Evolutionary conservation across 2,888 invertebrate species (phyloP).

Genomic region (Chrysotoxum bicinctum): DNA sequence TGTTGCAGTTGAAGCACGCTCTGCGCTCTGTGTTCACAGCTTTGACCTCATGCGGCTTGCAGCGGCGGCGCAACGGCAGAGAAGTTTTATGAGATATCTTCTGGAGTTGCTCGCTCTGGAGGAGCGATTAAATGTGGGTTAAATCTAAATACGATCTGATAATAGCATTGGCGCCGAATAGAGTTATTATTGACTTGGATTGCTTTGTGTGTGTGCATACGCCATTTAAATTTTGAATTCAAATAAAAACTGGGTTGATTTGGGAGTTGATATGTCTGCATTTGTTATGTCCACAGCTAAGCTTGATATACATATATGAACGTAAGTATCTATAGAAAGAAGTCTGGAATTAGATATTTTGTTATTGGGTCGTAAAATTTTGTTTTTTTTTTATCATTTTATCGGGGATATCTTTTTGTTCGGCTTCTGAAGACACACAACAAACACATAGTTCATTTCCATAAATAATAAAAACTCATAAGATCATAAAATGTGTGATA

Average conservation of each 20-base stretch:
- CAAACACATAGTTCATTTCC: slow-evolving; percentile 19
- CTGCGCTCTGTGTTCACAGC: neutral
- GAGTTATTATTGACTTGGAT: slow-evolving; percentile 39
- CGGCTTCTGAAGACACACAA: slow-evolving; percentile 39
- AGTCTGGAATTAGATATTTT: neutral
- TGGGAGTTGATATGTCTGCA: slow-evolving; percentile 26
- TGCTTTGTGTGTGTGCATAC: slow-evolving; percentile 4
- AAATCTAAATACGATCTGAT: slow-evolving; percentile 69
- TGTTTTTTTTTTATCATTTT: neutral
- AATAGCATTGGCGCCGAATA: slow-evolving; percentile 67
- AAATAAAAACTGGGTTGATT: slow-evolving; percentile 54
- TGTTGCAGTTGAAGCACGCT: slow-evolving; percentile 12
- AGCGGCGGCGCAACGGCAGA: neutral
- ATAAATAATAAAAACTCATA: slow-evolving; percentile 35
- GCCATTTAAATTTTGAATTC: slow-evolving; percentile 42
- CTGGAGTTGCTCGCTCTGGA: slow-evolving; percentile 30
- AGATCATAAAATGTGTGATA: slow-evolving; percentile 36
- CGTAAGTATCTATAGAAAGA: neutral
- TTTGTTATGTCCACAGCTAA: too few relatives aligned
- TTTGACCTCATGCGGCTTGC: slow-evolving; percentile 61
- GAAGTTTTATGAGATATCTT: slow-evolving; percentile 37
- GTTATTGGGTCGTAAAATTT: slow-evolving; percentile 29
- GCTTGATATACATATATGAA: neutral
- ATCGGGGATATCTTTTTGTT: slow-evolving; percentile 17
- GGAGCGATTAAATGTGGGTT: slow-evolving; percentile 69